Evolutionary conservation across 2,113 vertebrate species (phyloP).

Genomic region (Paramormyrops kingsleyae): DNA sequence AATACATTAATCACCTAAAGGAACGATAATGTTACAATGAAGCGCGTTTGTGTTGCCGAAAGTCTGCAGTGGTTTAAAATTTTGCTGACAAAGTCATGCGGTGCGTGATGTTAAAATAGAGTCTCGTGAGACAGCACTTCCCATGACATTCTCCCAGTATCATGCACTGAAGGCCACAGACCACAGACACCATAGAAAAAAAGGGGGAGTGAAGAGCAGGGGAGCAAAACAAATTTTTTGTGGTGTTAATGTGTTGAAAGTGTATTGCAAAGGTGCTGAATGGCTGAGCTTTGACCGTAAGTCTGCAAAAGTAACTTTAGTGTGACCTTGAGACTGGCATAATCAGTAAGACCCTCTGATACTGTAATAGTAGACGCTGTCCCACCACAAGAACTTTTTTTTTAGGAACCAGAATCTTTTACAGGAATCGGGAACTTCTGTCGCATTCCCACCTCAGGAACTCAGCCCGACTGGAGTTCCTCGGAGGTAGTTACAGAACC

Average conservation of each 20-base stretch:
- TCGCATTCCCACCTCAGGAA: neutral
- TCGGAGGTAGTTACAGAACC: neutral
- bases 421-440: neutral
- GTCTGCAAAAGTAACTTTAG: neutral
- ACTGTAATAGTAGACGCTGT: neutral
- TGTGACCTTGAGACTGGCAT: neutral
- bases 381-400: neutral
- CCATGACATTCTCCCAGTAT: neutral
- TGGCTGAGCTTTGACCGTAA: neutral
- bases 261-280: neutral
- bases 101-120: neutral
- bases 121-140: neutral
- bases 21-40: neutral
- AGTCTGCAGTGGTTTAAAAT: neutral
- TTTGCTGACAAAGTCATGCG: neutral
- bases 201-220: neutral
- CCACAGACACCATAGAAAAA: neutral
- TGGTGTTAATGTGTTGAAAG: neutral
- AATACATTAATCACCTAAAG: neutral
- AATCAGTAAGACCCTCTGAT: neutral
- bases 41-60: neutral
- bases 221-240: neutral
- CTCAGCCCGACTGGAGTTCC: neutral
- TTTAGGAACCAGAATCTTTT: neutral
- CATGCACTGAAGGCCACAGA: neutral